Evolutionary conservation across 1,140 invertebrate genomes (phyloP).

Genomic region (Octopus sinensis): DNA sequence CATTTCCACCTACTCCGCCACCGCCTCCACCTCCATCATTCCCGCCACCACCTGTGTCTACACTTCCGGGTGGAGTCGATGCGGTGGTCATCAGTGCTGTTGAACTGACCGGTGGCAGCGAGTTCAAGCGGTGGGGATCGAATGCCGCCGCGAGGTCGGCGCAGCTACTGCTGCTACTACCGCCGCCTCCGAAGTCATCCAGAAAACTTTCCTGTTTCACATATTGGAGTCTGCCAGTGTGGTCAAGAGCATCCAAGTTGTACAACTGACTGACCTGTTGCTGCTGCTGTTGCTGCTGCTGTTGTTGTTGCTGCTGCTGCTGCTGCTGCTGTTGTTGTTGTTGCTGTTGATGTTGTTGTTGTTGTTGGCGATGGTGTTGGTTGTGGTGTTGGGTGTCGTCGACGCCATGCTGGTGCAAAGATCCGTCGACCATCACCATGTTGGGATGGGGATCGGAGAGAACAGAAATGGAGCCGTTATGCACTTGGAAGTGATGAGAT

Average conservation of each 20-base stretch:
- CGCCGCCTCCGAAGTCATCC: conserved; percentile 13
- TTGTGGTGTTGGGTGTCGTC: background rate
- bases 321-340: background rate
- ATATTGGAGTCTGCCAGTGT: background rate
- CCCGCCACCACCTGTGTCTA: background rate
- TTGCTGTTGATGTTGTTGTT: background rate
- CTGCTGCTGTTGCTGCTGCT: conserved; percentile 1
- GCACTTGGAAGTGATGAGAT: no score
- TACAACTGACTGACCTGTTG: background rate
- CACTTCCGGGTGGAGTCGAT: background rate
- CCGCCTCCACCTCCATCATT: background rate
- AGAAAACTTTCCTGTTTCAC: conserved; percentile 19
- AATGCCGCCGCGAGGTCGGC: background rate
- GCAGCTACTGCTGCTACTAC: background rate
- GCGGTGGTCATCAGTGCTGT: conserved; percentile 18
- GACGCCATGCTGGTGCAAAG: background rate
- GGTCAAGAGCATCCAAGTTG: background rate
- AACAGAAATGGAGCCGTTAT: no score
- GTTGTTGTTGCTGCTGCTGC: background rate
- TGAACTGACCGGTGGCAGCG: background rate
- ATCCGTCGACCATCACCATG: background rate
- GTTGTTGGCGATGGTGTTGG: background rate
- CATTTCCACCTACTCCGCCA: background rate
- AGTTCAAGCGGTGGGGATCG: background rate
- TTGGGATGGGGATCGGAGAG: background rate